These are phyloP conservation scores for Melanostigma gelatinosum DNA, from an alignment of 2,113 vertebrate genomes.

Conservation along the genomic window DNA sequence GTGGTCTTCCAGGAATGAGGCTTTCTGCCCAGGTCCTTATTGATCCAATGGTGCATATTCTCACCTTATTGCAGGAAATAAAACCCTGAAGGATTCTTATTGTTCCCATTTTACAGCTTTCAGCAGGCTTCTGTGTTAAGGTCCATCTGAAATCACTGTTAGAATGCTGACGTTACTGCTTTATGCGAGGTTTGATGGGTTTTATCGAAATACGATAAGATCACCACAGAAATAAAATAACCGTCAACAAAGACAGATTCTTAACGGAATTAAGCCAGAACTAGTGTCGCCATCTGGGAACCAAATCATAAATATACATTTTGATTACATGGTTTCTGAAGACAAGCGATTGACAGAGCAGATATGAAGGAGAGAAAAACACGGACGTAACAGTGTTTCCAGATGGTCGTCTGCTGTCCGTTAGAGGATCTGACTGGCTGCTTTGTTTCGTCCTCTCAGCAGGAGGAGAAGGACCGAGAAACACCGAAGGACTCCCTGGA, in stretches of 20 bases:
- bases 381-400: neutral
- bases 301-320: neutral
- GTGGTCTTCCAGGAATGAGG: constrained; percentile 40
- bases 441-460: constrained; percentile 48
- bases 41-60: constrained; percentile 32
- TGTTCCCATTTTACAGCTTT: constrained; percentile 24
- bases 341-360: neutral
- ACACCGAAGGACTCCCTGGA: constrained; percentile 93
- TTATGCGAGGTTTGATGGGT: neutral
- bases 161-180: neutral
- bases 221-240: neutral
- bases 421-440: constrained; percentile 3
- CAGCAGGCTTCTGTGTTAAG: constrained; percentile 5
- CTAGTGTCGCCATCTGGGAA: neutral
- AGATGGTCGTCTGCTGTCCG: neutral
- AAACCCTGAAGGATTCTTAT: neutral
- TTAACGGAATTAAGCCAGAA: neutral
- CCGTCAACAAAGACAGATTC: neutral
- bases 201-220: neutral
- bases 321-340: neutral
- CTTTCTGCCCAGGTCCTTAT: constrained; percentile 4
- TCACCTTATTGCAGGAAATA: constrained; percentile 26
- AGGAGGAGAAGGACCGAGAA: constrained; percentile 97
- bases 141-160: neutral
- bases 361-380: neutral